phyloP scores from a whole-genome alignment of 2,113 vertebrate genomes.

The Passer montanus region DNA sequence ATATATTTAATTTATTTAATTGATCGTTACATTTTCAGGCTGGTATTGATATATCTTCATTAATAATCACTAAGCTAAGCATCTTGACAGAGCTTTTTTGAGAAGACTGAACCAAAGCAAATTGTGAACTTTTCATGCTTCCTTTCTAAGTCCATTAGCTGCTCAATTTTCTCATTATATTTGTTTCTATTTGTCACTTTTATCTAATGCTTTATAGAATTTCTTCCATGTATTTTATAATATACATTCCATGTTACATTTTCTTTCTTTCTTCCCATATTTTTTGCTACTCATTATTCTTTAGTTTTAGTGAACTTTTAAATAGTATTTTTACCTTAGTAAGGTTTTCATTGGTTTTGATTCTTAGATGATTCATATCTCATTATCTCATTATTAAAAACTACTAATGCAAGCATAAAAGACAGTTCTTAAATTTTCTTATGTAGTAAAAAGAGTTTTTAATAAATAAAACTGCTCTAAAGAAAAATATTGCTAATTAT shows the following conservation, averaged over 20 bases:
- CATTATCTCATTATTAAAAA: not conserved
- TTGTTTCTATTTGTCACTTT: not conserved
- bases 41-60: not conserved
- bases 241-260: not conserved
- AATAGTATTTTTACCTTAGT: not conserved
- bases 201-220: not conserved
- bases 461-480: not conserved
- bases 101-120: not conserved
- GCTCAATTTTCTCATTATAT: not conserved
- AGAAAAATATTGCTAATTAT: not conserved
- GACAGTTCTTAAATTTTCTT: not conserved
- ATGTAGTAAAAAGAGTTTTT: not conserved
- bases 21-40: not conserved
- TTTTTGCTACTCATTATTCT: not conserved
- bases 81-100: not conserved
- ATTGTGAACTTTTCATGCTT: not conserved
- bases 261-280: not conserved
- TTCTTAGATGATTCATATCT: not conserved
- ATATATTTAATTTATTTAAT: not conserved
- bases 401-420: not conserved
- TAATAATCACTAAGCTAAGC: not conserved
- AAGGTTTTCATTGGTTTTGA: not conserved
- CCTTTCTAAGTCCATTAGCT: not conserved
- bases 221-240: not conserved
- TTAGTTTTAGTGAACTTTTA: not conserved